Conservation (phyloP, 2,113 vertebrate genomes). For the Corvus cornix region DNA sequence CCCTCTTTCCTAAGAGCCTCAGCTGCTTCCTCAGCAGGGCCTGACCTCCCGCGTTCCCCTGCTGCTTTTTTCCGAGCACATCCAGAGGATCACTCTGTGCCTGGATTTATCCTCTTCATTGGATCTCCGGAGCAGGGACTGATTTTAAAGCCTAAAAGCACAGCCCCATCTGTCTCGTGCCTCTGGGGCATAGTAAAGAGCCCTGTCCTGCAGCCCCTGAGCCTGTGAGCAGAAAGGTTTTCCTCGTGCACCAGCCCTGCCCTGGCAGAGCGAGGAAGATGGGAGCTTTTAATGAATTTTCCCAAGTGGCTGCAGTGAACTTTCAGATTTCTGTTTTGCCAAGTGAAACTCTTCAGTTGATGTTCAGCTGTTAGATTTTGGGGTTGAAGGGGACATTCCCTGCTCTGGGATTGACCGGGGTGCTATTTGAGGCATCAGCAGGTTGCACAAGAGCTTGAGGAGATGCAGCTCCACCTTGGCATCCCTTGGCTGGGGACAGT, state of each 20-base stretch:
- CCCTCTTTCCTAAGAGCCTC: background rate
- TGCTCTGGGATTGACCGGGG: background rate
- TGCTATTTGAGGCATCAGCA: background rate
- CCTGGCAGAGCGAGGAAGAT: background rate
- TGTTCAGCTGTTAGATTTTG: rapidly evolving
- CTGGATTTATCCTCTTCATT: background rate
- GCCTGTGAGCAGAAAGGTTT: background rate
- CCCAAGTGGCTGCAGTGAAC: background rate
- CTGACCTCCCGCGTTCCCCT: background rate
- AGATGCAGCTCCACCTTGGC: background rate
- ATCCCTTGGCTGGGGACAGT: background rate
- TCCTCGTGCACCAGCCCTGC: background rate
- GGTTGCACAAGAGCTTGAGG: background rate
- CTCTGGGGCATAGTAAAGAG: slow-evolving; percentile 5
- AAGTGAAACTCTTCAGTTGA: background rate
- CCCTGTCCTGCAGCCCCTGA: background rate
- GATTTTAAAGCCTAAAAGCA: slow-evolving; percentile 28
- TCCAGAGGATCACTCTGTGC: background rate
- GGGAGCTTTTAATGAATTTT: background rate
- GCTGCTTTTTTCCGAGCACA: background rate
- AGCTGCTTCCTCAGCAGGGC: background rate
- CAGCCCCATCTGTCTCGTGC: slow-evolving; percentile 20
- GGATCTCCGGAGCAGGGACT: background rate
- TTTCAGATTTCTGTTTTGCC: background rate
- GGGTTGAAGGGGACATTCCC: background rate